Evolutionary conservation across 2,113 vertebrate genomes (phyloP).

Genomic region (Dermatemys mawii): DNA sequence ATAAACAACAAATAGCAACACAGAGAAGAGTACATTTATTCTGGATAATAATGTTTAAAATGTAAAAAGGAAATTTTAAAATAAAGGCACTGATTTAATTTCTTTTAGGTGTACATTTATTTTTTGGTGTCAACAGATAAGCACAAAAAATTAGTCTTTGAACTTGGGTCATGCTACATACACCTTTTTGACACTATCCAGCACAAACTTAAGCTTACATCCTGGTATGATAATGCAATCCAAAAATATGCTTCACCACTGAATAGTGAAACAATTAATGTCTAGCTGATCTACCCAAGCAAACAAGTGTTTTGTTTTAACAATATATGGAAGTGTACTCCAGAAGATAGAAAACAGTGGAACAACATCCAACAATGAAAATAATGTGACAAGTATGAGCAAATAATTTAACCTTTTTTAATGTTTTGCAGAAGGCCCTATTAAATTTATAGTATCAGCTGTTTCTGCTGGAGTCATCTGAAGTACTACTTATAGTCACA

Average conservation of each 20-base stretch:
- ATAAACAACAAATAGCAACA: background rate
- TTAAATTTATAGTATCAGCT: background rate
- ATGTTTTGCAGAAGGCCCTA: background rate
- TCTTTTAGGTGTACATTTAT: background rate
- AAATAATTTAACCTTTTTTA: background rate
- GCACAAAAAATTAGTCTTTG: background rate
- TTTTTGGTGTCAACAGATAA: background rate
- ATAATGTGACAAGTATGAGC: background rate
- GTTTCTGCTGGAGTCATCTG: background rate
- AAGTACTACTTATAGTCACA: constrained; percentile 8
- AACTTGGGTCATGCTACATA: background rate
- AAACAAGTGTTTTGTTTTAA: background rate
- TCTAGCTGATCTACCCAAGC: background rate
- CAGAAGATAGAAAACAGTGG: background rate
- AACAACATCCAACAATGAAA: background rate
- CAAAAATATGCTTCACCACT: background rate
- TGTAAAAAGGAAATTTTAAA: background rate
- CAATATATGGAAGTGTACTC: background rate
- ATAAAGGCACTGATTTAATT: background rate
- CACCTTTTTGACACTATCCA: background rate
- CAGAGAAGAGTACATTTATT: background rate
- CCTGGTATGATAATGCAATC: background rate
- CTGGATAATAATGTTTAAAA: background rate
- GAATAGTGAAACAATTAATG: background rate
- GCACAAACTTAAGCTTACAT: background rate